Conservation (phyloP, 2,113 vertebrate genomes). For the Rhinolophus sinicus region DNA sequence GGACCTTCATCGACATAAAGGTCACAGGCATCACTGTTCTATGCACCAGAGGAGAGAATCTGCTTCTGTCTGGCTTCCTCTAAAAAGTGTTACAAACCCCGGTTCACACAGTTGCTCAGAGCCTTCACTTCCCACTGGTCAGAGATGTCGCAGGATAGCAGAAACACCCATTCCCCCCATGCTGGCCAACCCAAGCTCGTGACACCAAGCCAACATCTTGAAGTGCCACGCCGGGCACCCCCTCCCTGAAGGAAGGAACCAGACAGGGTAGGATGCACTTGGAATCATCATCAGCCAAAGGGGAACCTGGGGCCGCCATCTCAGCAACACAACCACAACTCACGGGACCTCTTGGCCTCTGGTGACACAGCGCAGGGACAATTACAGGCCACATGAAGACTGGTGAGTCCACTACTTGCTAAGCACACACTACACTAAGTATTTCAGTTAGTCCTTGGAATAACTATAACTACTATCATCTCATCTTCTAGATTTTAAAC, state of each 20-base stretch:
- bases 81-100: neutral
- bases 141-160: neutral
- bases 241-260: neutral
- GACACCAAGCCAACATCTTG: fast-evolving
- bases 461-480: neutral
- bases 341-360: neutral
- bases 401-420: neutral
- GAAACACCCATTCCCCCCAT: neutral
- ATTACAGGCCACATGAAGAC: neutral
- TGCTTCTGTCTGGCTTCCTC: neutral
- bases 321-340: neutral
- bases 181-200: neutral
- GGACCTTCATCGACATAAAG: neutral
- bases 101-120: neutral
- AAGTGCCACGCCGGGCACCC: neutral
- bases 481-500: neutral
- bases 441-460: neutral
- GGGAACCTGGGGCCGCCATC: neutral
- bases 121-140: neutral
- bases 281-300: neutral
- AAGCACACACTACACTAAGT: neutral
- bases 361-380: neutral
- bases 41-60: neutral
- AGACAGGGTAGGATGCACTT: neutral
- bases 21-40: neutral